Base-by-base conservation (phyloP, 2,797 vertebrate species). In the Megaceryle alcyon region DNA sequence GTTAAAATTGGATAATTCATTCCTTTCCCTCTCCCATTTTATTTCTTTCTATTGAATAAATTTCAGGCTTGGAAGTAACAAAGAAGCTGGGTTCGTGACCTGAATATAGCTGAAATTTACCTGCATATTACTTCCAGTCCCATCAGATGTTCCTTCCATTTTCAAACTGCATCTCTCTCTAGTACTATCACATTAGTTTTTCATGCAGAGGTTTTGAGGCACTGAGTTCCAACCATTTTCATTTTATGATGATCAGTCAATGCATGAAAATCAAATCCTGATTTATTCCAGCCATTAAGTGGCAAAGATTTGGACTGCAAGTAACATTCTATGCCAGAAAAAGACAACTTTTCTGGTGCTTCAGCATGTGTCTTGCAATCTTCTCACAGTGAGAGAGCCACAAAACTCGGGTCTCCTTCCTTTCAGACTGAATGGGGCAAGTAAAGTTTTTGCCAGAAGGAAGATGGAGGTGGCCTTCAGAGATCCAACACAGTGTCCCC, bases 1-100 rank as follows among this genome's bases (percentile, higher is more conserved):
- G 37, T 94, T 95, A 71, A 94, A 44, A 88, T 77, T 48, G 35
- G 73, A 86, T 89, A 78, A 69, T 57, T 70, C 68, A 88, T 95
- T 96, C 71, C 31, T 22, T 85, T 90, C 33, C 59, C 16, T 80
- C 80, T 73, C 79, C 66, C 26, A 80, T 88, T 89, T 88, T 92
- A 82, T 95, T 95, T 96, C 63, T 82, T 88, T 86, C 56, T 93
- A 57, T 94, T 96, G 90, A 96, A 93, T 94, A 90, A 76, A 90
- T 95, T 95, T 77, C 73, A 86, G 64, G 9, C 71, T 85, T 1
- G 2, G 53, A 94, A 94, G 41, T 90, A 90, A 68, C 70, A 88
- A 87, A 59, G 71, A 78, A 94, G 31, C 93, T 86, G 23, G 80
- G 54, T 88, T 92, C 0, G 5, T 95, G 92, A 90, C 70, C 78